phyloP scores from a whole-genome alignment of 2,113 vertebrate genomes.

The Panthera tigris region DNA sequence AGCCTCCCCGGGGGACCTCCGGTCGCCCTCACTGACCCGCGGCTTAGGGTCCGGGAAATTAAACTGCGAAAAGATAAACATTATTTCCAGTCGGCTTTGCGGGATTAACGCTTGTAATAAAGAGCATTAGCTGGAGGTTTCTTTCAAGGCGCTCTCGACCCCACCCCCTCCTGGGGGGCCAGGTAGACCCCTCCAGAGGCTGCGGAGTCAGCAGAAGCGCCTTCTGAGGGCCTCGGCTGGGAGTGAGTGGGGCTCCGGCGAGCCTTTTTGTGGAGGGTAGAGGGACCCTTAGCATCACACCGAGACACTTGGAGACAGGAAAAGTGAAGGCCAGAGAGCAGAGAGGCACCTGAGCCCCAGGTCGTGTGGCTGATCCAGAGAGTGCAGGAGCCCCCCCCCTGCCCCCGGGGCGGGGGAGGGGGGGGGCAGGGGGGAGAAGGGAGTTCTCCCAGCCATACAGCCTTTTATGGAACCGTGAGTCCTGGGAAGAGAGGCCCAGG shows the following conservation, averaged over 20 bases:
- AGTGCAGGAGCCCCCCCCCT: too few relatives aligned
- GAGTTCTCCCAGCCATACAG: too few relatives aligned
- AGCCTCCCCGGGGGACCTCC: slow-evolving; percentile 12
- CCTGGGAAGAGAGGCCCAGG: not conserved
- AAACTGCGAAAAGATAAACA: slow-evolving; percentile 89
- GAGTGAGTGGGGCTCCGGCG: not conserved
- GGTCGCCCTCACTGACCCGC: slow-evolving; percentile 79
- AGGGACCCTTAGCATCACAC: not conserved
- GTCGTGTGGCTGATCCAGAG: not conserved
- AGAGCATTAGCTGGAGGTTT: slow-evolving; percentile 87
- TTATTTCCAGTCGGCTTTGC: slow-evolving; percentile 90
- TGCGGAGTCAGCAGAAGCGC: not conserved
- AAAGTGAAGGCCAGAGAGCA: not conserved
- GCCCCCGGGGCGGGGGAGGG: too few relatives aligned
- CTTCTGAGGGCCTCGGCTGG: not conserved
- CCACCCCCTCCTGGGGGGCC: not conserved
- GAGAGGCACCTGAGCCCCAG: not conserved
- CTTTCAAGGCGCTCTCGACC: slow-evolving; percentile 76
- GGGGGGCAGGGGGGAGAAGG: not conserved
- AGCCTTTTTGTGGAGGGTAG: not conserved
- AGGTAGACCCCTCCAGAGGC: slow-evolving; percentile 16
- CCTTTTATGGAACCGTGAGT: not conserved
- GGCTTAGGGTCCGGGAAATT: slow-evolving; percentile 85
- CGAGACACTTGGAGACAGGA: not conserved
- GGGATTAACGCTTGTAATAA: slow-evolving; percentile 92